Percentiles rank a stretch among this genome's conserved stretches.
These are phyloP conservation scores for Papilio machaon DNA, from an alignment of 1,140 invertebrate genomes.

Conservation along the genomic window DNA sequence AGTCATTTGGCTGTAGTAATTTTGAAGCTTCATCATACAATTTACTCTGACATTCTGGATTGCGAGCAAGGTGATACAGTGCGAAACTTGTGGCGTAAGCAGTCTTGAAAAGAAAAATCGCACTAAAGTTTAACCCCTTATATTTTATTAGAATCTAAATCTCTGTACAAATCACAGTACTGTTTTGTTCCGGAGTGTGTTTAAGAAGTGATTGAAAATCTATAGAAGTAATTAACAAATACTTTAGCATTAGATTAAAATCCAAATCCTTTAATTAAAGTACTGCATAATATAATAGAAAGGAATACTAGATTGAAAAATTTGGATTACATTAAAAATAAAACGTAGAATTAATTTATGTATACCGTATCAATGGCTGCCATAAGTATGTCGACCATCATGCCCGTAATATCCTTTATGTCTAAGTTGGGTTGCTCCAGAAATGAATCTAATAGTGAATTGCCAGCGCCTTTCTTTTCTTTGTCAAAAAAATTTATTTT, in stretches of 20 bases:
- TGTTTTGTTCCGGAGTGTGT: not conserved
- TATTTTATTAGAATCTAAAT: not conserved
- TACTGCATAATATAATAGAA: too few species aligned
- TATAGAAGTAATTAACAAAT: too few species aligned
- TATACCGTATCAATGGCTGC: constrained; percentile 93
- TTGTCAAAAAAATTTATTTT: constrained; percentile 82
- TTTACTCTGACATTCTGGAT: constrained; percentile 88
- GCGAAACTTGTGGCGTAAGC: constrained; percentile 90
- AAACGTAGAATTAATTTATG: not conserved
- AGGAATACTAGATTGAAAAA: too few species aligned
- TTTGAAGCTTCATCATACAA: constrained; percentile 85
- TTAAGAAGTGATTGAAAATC: too few species aligned
- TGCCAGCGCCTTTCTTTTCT: constrained; percentile 46
- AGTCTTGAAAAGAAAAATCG: constrained; percentile 84
- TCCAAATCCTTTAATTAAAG: too few species aligned
- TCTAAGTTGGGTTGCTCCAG: constrained; percentile 86
- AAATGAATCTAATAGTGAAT: constrained; percentile 85
- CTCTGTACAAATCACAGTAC: not conserved
- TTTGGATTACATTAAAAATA: too few species aligned
- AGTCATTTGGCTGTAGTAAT: constrained; percentile 81
- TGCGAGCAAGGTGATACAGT: constrained; percentile 90
- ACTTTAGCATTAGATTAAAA: too few species aligned
- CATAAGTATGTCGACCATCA: constrained; percentile 91
- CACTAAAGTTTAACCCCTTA: not conserved
- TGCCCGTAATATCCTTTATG: constrained; percentile 89